Conservation (phyloP, 2,888 invertebrate genomes). For the Blastobasis lacticolella region DNA sequence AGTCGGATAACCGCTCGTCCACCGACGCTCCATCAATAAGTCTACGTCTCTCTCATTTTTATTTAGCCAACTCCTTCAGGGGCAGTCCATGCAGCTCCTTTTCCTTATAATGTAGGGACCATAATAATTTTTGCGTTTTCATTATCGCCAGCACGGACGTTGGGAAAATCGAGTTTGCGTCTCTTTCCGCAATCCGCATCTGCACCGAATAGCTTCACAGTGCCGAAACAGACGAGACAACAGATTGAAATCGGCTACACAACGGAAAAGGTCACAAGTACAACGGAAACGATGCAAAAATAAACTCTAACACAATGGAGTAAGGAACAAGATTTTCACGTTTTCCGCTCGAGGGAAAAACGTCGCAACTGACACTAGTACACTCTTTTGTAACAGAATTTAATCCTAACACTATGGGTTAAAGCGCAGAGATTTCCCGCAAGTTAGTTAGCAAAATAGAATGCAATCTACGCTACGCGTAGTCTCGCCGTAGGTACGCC, state of each 20-base stretch:
- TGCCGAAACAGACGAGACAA: conserved; percentile 55
- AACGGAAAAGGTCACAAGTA: conserved; percentile 17
- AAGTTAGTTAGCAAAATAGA: conserved; percentile 36
- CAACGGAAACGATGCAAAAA: no score
- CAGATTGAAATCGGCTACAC: conserved; percentile 53
- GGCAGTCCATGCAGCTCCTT: no score
- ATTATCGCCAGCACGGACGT: conserved; percentile 44
- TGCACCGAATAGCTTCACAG: conserved; percentile 59
- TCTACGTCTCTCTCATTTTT: no score
- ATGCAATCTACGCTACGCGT: conserved; percentile 58
- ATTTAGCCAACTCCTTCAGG: no score
- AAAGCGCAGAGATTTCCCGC: conserved; percentile 9
- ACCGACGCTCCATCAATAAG: no score
- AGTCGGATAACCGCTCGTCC: no score
- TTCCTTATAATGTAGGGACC: background rate
- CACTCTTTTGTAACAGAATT: background rate
- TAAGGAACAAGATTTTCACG: no score
- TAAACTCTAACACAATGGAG: no score
- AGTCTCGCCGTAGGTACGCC: conserved; percentile 51
- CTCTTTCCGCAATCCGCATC: conserved; percentile 53
- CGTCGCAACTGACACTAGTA: conserved; percentile 32
- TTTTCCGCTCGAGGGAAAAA: no score
- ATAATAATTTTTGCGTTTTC: conserved; percentile 29
- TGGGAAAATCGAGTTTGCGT: conserved; percentile 55
- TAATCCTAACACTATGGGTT: background rate